Conservation (phyloP, 2,113 vertebrate genomes). For the Pseudonaja textilis region DNA sequence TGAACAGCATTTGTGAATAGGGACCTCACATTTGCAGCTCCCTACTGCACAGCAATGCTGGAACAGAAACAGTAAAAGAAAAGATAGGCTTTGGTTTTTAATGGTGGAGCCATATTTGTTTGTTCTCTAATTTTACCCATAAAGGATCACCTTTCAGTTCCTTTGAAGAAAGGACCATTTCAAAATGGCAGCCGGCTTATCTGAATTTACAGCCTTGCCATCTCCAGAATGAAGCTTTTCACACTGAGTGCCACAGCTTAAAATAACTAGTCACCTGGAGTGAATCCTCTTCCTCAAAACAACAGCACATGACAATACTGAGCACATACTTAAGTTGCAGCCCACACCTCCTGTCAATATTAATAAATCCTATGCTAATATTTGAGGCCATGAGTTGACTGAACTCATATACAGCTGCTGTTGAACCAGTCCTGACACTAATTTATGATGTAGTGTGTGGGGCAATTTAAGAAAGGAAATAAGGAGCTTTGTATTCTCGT, state of each 20-base stretch:
- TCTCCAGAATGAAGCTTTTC: not conserved
- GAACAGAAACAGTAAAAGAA: not conserved
- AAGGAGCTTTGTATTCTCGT: not conserved
- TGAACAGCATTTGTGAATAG: not conserved
- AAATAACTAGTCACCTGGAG: not conserved
- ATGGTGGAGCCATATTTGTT: not conserved
- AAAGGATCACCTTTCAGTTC: not conserved
- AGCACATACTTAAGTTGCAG: not conserved
- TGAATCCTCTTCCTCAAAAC: not conserved
- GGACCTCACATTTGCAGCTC: not conserved
- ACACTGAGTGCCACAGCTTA: not conserved
- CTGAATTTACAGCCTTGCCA: not conserved
- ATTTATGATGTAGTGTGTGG: not conserved
- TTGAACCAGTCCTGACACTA: not conserved
- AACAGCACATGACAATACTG: not conserved
- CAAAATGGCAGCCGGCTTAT: not conserved
- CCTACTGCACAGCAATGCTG: not conserved
- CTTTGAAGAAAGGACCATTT: not conserved
- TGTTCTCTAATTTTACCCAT: not conserved
- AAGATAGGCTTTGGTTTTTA: not conserved
- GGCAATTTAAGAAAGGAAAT: not conserved
- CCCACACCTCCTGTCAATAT: constrained; percentile 17
- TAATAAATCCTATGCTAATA: constrained; percentile 19
- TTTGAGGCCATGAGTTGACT: not conserved
- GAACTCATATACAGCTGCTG: not conserved